These are phyloP conservation scores for Urocolius indicus DNA, from an alignment of 2,113 vertebrate species.

Conservation along the genomic window DNA sequence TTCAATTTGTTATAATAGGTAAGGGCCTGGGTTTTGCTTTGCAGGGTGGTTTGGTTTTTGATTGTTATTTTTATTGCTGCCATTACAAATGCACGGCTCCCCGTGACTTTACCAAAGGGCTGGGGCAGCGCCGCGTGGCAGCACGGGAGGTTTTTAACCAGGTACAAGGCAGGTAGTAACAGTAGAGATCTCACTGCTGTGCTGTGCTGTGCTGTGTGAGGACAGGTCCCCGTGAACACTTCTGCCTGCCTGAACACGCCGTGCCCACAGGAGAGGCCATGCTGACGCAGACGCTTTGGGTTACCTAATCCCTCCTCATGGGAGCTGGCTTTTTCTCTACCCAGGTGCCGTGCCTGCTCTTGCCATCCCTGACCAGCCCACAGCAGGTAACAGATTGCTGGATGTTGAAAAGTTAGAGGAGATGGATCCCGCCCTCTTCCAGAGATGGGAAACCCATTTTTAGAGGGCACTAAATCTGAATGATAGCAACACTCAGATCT, in stretches of 20 bases:
- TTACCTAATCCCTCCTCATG: no score
- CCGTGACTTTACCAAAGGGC: neutral
- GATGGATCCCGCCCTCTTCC: neutral
- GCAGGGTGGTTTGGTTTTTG: neutral
- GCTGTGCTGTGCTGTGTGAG: neutral
- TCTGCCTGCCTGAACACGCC: neutral
- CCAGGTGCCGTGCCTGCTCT: accelerated
- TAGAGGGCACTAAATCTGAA: neutral
- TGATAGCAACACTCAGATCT: neutral
- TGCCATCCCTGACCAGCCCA: neutral
- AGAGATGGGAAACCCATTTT: neutral
- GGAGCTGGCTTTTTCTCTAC: neutral
- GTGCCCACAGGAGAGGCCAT: neutral
- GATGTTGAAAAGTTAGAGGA: neutral
- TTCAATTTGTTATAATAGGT: neutral
- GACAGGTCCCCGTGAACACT: neutral
- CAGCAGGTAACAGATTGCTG: accelerated
- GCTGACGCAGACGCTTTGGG: neutral
- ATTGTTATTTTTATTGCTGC: neutral
- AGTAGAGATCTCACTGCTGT: neutral
- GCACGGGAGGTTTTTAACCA: neutral
- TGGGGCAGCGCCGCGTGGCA: neutral
- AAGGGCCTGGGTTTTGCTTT: conserved; percentile 16
- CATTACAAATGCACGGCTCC: neutral
- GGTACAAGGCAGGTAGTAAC: accelerated